phyloP scores from a whole-genome alignment of 2,113 vertebrate genomes.

The Phocoena sinus region DNA sequence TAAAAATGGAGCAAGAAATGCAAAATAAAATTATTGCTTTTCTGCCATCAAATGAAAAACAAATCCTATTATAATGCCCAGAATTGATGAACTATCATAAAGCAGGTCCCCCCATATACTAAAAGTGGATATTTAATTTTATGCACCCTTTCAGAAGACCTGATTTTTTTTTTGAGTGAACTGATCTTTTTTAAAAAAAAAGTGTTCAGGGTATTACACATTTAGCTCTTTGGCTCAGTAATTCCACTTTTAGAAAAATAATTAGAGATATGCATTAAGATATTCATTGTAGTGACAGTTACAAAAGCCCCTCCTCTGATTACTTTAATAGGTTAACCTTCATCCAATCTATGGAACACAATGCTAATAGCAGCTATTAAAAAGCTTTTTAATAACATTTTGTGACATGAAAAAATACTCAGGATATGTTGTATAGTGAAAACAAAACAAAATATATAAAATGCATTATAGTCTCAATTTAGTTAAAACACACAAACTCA shows the following conservation, averaged over 20 bases:
- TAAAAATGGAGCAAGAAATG: neutral
- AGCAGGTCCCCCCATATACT: neutral
- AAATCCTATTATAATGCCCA: neutral
- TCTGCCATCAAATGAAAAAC: neutral
- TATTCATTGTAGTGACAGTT: neutral
- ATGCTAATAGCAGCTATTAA: neutral
- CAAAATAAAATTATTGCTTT: neutral
- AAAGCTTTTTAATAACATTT: neutral
- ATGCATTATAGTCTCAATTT: neutral
- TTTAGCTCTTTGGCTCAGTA: neutral
- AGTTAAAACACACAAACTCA: neutral
- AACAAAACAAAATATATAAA: neutral
- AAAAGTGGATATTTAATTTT: neutral
- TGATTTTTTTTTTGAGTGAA: neutral
- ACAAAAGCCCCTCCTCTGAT: neutral
- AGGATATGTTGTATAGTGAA: neutral
- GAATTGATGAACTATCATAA: neutral
- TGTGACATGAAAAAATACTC: neutral
- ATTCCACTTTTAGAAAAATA: constrained; percentile 20
- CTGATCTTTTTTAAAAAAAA: neutral
- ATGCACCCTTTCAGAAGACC: neutral
- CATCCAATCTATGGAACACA: neutral
- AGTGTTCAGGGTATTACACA: neutral
- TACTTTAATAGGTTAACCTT: neutral
- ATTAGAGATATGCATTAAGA: neutral